Percentiles rank a stretch among this genome's conserved stretches.
These are phyloP conservation scores for Peromyscus polionotus DNA, from an alignment of 2,113 vertebrate species.

Conservation along the genomic window DNA sequence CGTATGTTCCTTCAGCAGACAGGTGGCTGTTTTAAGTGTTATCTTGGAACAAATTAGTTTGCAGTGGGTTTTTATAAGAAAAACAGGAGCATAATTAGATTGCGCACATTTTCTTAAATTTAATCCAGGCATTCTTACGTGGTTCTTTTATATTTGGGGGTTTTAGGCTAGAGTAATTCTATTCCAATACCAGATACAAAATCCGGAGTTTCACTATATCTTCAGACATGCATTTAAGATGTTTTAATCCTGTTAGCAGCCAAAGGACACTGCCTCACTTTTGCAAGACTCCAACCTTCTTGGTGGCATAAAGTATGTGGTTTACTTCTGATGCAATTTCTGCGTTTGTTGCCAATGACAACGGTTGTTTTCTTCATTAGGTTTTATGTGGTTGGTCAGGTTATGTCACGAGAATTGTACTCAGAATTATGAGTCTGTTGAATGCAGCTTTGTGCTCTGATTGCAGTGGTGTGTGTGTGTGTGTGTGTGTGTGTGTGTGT, in stretches of 20 bases:
- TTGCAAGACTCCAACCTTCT: neutral
- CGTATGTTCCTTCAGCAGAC: neutral
- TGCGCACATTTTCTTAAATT: neutral
- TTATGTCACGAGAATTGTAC: conserved; percentile 62
- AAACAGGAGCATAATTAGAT: neutral
- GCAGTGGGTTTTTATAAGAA: neutral
- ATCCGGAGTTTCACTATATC: neutral
- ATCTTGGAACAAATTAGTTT: neutral
- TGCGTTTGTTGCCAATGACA: conserved; percentile 65
- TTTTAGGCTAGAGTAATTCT: neutral
- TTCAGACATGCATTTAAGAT: no score
- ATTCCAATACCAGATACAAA: neutral
- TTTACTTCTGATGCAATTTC: conserved; percentile 66
- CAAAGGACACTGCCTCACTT: neutral
- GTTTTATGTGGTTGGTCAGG: conserved; percentile 75
- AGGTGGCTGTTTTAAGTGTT: neutral
- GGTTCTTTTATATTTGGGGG: neutral
- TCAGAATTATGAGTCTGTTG: conserved; percentile 50
- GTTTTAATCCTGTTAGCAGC: neutral
- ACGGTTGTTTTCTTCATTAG: conserved; percentile 57
- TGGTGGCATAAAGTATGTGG: neutral
- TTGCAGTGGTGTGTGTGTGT: neutral
- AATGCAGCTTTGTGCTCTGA: conserved; percentile 26
- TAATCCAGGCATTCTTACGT: neutral
- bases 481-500: neutral